Conservation (phyloP, 2,797 vertebrate genomes). For the Benthosema pterotum region DNA sequence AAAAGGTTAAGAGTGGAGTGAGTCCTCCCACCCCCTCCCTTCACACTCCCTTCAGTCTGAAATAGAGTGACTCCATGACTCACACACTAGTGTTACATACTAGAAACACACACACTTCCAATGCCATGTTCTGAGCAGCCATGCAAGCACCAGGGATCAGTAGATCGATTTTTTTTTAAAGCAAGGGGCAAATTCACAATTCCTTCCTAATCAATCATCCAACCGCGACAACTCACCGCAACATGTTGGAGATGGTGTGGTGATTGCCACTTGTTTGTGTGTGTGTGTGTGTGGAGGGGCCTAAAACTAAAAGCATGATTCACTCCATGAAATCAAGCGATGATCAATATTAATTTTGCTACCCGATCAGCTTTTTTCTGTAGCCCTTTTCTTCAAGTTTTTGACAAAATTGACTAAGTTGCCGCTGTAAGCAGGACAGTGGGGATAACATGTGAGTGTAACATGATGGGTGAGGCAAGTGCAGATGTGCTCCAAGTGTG, state of each 20-base stretch:
- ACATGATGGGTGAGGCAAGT: conserved; percentile 53
- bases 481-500: conserved; percentile 61
- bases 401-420: conserved; percentile 9
- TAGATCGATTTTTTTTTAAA: conserved; percentile 44
- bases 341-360: conserved; percentile 33
- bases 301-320: conserved; percentile 23
- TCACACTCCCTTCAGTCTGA: conserved; percentile 25
- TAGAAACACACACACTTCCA: conserved; percentile 37
- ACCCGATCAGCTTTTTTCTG: conserved; percentile 53
- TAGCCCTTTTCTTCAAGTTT: conserved; percentile 76
- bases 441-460: conserved; percentile 26
- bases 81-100: conserved; percentile 30
- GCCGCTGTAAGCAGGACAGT: conserved; percentile 19
- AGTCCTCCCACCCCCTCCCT: conserved; percentile 15
- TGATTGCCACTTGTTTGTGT: conserved; percentile 7
- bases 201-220: conserved; percentile 21
- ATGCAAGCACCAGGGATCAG: conserved; percentile 54
- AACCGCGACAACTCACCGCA: conserved; percentile 39
- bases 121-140: conserved; percentile 33
- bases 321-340: conserved; percentile 18
- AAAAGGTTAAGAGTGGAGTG: conserved; percentile 36
- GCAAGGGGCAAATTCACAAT: too few species aligned
- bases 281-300: conserved; percentile 37
- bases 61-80: conserved; percentile 46
- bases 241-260: conserved; percentile 33